Evolutionary conservation across 2,113 vertebrate species (phyloP).

Genomic region (Speoplatyrhinus poulsoni): DNA sequence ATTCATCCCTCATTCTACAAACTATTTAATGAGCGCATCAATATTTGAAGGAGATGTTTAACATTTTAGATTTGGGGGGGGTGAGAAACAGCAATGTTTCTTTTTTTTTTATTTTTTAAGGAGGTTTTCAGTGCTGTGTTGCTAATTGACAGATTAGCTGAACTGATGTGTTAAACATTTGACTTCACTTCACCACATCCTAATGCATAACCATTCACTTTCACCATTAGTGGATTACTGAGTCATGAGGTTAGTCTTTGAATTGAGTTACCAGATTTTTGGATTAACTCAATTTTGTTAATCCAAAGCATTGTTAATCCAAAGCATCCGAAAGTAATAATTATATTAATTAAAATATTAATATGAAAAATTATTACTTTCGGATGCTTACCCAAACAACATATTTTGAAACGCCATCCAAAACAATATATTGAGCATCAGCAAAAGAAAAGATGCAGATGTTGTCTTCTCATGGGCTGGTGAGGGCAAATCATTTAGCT

Average conservation of each 20-base stretch:
- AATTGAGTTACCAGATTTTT: too few relatives aligned
- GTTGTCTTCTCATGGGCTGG: constrained; percentile 30
- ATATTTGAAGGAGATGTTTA: constrained; percentile 54
- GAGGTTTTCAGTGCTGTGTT: neutral
- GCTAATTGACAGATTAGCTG: neutral
- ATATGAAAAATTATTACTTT: too few relatives aligned
- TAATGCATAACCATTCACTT: constrained; percentile 14
- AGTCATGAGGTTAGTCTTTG: constrained; percentile 19
- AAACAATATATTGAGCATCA: neutral
- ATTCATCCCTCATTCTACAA: constrained; percentile 26
- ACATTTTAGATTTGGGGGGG: constrained; percentile 28
- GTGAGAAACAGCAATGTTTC: neutral
- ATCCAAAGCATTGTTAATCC: too few relatives aligned
- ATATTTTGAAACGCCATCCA: too few relatives aligned
- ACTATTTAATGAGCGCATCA: constrained; percentile 38
- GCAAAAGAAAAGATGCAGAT: constrained; percentile 30
- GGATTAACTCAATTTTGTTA: too few relatives aligned
- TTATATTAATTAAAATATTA: too few relatives aligned
- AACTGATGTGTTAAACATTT: constrained; percentile 20
- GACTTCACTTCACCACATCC: neutral
- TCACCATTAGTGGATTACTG: constrained; percentile 40
- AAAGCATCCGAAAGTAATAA: too few relatives aligned
- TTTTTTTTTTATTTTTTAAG: constrained; percentile 5
- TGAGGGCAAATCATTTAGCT: constrained; percentile 31
- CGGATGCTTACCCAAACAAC: too few relatives aligned